Evolutionary conservation across 2,797 vertebrate species (phyloP).

Genomic region (Gorsachius magnificus): DNA sequence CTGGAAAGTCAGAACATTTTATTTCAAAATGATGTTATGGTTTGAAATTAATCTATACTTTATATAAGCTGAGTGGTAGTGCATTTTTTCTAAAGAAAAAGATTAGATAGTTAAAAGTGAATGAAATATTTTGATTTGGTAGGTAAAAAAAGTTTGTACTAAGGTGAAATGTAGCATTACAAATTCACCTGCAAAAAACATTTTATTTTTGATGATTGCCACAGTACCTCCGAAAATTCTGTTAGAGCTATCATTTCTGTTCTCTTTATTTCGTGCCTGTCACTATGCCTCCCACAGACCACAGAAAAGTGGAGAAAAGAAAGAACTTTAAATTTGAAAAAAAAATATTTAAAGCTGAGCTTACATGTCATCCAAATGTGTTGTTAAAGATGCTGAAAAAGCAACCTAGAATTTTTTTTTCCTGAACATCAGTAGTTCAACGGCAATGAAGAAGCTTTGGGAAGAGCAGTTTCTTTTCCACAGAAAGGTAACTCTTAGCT

Average conservation of each 20-base stretch:
- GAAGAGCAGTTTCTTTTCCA: neutral
- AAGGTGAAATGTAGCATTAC: neutral
- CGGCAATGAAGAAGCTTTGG: neutral
- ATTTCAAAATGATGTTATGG: neutral
- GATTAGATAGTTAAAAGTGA: neutral
- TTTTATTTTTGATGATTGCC: neutral
- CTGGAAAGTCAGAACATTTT: neutral
- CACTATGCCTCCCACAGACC: neutral
- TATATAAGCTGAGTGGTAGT: rapidly evolving
- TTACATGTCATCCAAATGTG: rapidly evolving
- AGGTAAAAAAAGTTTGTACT: neutral
- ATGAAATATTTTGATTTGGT: neutral
- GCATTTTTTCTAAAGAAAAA: neutral
- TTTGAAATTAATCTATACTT: neutral
- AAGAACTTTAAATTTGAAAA: neutral
- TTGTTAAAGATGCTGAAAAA: neutral
- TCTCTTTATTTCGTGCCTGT: neutral
- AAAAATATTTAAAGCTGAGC: neutral
- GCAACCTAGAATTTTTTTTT: neutral
- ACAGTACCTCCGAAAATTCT: neutral
- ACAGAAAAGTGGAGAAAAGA: neutral
- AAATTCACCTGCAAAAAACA: neutral
- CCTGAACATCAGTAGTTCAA: neutral
- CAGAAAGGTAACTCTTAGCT: neutral
- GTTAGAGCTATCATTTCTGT: neutral